Percentiles rank a stretch among this genome's conserved stretches.
Evolutionary conservation across 1,140 invertebrate species (phyloP).

Genomic region (Leptoteleia sp.): DNA sequence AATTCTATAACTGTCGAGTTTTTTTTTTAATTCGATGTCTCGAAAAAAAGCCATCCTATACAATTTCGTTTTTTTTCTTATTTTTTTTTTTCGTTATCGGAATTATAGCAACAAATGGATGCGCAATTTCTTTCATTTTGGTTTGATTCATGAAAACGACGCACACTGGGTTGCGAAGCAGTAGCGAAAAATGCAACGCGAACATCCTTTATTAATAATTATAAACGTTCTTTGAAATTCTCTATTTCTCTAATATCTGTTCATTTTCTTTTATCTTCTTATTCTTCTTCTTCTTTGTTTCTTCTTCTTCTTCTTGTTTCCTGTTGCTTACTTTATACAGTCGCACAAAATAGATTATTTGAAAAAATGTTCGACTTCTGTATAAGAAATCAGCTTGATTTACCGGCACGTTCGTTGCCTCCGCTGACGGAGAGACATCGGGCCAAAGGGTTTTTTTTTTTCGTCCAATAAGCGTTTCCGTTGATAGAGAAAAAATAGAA

Average conservation of each 20-base stretch:
- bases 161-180: constrained; percentile 60
- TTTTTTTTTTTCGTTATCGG: constrained; percentile 35
- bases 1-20: constrained; percentile 47
- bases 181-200: constrained; percentile 63
- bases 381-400: constrained; percentile 58
- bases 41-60: constrained; percentile 75
- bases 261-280: too few relatives aligned
- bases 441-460: constrained; percentile 35
- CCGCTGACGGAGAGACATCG: constrained; percentile 15
- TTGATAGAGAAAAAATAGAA: constrained; percentile 65
- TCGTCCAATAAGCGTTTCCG: constrained; percentile 60
- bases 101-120: constrained; percentile 44
- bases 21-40: constrained; percentile 75
- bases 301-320: too few relatives aligned
- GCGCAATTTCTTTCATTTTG: constrained; percentile 24
- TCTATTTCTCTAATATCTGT: constrained; percentile 40
- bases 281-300: too few relatives aligned
- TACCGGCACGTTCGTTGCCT: constrained; percentile 25
- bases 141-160: constrained; percentile 51
- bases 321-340: constrained; percentile 38
- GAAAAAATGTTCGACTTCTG: constrained; percentile 51
- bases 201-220: constrained; percentile 62
- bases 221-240: constrained; percentile 60
- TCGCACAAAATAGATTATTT: constrained; percentile 61
- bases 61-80: constrained; percentile 59